Evolutionary conservation across 2,113 vertebrate genomes (phyloP), one percentile per base, ranked within the genome.

Genomic region (Otolemur garnettii): DNA sequence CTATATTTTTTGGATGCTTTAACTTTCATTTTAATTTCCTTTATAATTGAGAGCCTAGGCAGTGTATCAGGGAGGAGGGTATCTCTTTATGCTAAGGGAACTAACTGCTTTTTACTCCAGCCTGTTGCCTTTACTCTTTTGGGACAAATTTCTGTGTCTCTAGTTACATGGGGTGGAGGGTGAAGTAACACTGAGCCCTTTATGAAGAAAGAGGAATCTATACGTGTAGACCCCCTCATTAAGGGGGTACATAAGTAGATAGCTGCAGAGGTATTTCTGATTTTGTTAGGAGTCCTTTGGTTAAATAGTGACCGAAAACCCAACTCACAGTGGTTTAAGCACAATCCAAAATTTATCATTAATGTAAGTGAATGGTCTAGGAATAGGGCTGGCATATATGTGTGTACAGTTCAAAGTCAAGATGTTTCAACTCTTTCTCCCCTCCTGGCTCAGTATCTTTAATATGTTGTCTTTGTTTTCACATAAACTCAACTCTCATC

Each of bases 271-370:
- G 38, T 64, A 64, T 75, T 88, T 87, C 83, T 45, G 57, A 77
- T 75, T 87, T 69, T 64, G 30, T 59, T n/a, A n/a, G 38, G 26
- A 83, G 53, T 55, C n/a, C 80, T 91, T 90, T 11, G 15, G 62
- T 86, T 91, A 74, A 59, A 59, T 90, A 91, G 21, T n/a, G 21
- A 59, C 79, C 81, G 85, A 81, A 92, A 91, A 68, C 28, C 12
- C 45, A 77, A 60, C 57, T 89, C 72, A 24, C 75, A 78, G 68
- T 78, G 57, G 35, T 30, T 83, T 72, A 60, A 22, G 68, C 33
- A 62, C 91, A 94, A 81, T 78, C 72, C 59, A 93, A 55, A 78
- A 68, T 18, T 81, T 72, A 10, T 15, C 19, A 50, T 21, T 87
- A 18, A 8, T 14, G 9, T 33, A 33, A 53, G 19, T 66, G 55